Percentiles rank a stretch among this genome's conserved stretches.
Evolutionary conservation across 2,797 vertebrate species (phyloP).

Genomic region (Rhabdomys pumilio): DNA sequence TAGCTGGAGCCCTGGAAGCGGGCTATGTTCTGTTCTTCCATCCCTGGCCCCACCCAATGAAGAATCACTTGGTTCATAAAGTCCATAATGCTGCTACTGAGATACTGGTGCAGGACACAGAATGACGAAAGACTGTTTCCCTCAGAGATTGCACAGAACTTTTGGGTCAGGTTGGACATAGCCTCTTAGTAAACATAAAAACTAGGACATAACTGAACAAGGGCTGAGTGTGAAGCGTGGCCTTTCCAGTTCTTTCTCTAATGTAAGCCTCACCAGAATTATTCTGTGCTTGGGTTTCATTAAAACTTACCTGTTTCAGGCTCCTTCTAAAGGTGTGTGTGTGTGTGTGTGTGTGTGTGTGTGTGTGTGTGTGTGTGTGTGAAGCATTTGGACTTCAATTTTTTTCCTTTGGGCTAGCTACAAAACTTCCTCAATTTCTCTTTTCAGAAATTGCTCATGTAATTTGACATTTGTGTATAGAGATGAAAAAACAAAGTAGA

Average conservation of each 20-base stretch:
- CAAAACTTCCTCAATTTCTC: neutral
- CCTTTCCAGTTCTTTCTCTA: neutral
- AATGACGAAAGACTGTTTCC: neutral
- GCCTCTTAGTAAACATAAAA: neutral
- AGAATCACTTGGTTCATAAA: neutral
- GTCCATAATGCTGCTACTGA: neutral
- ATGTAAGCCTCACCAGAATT: fast-evolving
- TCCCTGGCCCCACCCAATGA: neutral
- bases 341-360: neutral
- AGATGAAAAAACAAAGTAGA: neutral
- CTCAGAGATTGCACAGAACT: neutral
- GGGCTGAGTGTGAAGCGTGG: neutral
- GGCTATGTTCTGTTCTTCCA: neutral
- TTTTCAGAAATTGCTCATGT: neutral
- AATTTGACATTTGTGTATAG: neutral
- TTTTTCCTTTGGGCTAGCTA: slow-evolving; percentile 29
- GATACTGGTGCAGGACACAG: neutral
- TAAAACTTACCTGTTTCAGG: neutral
- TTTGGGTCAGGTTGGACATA: neutral
- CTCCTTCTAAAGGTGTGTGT: no score
- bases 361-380: neutral
- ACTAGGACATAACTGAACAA: no score
- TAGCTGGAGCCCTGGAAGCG: neutral
- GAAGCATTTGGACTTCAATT: neutral
- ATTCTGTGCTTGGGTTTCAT: neutral